Conservation (phyloP, 2,113 vertebrate species). For the Eleginops maclovinus region DNA sequence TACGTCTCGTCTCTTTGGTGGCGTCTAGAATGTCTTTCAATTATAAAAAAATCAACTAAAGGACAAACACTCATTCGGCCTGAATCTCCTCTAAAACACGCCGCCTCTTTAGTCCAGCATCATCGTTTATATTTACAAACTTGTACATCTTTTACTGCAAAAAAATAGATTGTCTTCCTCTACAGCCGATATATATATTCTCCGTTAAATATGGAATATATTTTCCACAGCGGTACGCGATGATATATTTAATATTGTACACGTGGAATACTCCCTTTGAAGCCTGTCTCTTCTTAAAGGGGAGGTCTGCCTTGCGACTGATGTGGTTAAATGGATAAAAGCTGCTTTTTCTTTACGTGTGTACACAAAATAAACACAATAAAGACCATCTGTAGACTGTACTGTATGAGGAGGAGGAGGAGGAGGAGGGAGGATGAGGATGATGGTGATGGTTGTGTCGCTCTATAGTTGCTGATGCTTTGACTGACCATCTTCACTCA, state of each 20-base stretch:
- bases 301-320: conserved; percentile 73
- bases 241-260: conserved; percentile 30
- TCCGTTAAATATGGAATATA: conserved; percentile 48
- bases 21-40: conserved; percentile 23
- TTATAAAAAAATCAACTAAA: conserved; percentile 9
- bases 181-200: conserved; percentile 35
- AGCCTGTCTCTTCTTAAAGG: conserved; percentile 66
- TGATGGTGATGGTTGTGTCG: neutral
- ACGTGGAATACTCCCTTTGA: conserved; percentile 50
- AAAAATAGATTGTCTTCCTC: conserved; percentile 25
- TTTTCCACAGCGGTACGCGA: conserved; percentile 23
- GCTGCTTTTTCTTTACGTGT: conserved; percentile 43
- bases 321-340: conserved; percentile 71
- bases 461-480: conserved; percentile 82
- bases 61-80: conserved; percentile 64
- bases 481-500: conserved; percentile 89
- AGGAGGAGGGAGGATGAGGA: neutral
- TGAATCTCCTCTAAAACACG: neutral
- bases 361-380: conserved; percentile 17
- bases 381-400: too few relatives aligned
- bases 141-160: conserved; percentile 73
- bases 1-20: conserved; percentile 65
- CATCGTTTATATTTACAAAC: conserved; percentile 88
- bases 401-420: conserved; percentile 7
- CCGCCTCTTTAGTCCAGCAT: conserved; percentile 25